Conservation (phyloP, 2,113 vertebrate genomes). For the Patagioenas fasciata region DNA sequence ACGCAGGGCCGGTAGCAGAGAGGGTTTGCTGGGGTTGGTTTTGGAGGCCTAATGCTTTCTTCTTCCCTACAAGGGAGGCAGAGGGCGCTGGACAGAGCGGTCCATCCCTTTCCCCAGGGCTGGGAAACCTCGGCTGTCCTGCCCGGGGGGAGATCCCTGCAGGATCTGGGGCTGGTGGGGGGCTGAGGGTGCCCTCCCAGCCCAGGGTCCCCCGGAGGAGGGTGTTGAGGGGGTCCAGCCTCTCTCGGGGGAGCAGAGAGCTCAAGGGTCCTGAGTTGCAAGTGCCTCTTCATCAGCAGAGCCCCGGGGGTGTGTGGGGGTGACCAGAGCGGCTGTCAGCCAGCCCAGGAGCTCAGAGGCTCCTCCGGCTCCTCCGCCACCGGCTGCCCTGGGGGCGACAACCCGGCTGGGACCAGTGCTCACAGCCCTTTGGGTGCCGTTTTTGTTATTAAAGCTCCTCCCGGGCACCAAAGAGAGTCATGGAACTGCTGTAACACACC, state of each 20-base stretch:
- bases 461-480: background rate
- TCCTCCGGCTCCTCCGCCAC: accelerated
- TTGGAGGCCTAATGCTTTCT: background rate
- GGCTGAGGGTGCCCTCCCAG: background rate
- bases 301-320: accelerated
- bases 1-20: accelerated
- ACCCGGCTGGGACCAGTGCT: background rate
- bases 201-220: no score
- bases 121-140: background rate
- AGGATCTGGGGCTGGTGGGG: background rate
- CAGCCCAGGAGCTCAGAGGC: background rate
- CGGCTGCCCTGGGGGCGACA: background rate
- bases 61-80: background rate
- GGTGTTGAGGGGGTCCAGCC: accelerated
- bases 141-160: background rate
- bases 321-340: no score
- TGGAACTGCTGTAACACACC: accelerated
- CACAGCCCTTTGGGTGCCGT: background rate
- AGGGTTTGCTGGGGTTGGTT: background rate
- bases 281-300: background rate
- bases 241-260: background rate
- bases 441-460: background rate
- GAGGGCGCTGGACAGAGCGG: accelerated
- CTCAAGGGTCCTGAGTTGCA: background rate
- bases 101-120: background rate